Base-by-base conservation (phyloP, 2,797 vertebrate genomes). In the Rallus crepitans region DNA sequence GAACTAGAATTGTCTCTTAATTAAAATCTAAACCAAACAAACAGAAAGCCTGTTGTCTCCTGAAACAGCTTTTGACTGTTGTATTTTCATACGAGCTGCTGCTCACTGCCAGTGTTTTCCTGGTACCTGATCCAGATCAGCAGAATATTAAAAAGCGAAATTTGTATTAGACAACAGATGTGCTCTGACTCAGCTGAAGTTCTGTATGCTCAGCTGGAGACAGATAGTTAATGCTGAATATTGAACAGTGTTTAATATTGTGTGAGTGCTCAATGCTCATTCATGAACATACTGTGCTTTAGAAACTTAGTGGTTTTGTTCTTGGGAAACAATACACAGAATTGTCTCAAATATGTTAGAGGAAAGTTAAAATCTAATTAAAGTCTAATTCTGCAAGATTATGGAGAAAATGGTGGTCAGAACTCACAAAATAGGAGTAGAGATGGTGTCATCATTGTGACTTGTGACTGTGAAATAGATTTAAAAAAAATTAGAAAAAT, bases 21-120 rank as follows among this genome's bases (percentile, higher is more conserved):
- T 91, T 77, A 94, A 83, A 48, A 82, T 56, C 30, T 83, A 71
- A 85, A 59, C 28, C 24, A 91, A 85, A 47, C n/a, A 66, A 60
- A 61, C 5, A 75, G 39, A 50, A 50, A 64, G 27, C 68, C 15
- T n/a, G 15, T 12, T 82, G 19, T 79, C 52, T 82, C 18, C 56
- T 59, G 48, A 79, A 90, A 73, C 15, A 85, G 6, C 12, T 63
- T 91, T 94, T 83, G 39, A 63, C 48, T 64, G 10, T 63, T 73
- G 10, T 1, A 9, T 40, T 35, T 68, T 69, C 57, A 19, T 30
- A 55, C 0, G 7, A 56, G 30, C 17, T 60, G 50, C 31, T 57
- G 42, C 20, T 85, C 27, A 17, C 37, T 83, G 64, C 11, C 37
- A 66, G 19, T 52, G 19, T 70, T 86, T 82, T 70, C 35, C 47